Percentiles rank a stretch among this genome's conserved stretches.
Conservation (phyloP, 1,140 invertebrate species). For the Periplaneta americana region DNA sequence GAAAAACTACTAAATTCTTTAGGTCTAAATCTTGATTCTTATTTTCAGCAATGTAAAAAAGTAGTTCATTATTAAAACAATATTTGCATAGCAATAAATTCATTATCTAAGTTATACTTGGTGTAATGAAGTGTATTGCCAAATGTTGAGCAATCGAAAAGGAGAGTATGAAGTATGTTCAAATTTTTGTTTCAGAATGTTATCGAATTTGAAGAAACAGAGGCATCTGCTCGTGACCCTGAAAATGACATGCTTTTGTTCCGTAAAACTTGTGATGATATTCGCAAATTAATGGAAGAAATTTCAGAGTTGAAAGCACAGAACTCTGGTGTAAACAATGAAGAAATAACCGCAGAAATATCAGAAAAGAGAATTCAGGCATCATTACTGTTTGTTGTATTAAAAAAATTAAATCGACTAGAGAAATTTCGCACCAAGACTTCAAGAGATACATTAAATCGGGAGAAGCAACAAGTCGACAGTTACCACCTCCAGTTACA, state of each 20-base stretch:
- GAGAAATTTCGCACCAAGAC: slow-evolving; percentile 82
- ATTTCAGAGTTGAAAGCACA: slow-evolving; percentile 57
- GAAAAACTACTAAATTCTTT: not conserved
- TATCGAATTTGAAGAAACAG: slow-evolving; percentile 64
- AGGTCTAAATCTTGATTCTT: not conserved
- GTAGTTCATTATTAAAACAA: not conserved
- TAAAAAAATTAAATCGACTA: slow-evolving; percentile 87
- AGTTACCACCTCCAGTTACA: slow-evolving; percentile 85
- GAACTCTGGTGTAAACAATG: slow-evolving; percentile 39
- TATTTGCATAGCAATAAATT: not conserved
- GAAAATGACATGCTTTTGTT: slow-evolving; percentile 63
- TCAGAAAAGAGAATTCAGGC: slow-evolving; percentile 60
- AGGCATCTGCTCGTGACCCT: slow-evolving; percentile 55
- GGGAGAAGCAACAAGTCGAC: slow-evolving; percentile 83
- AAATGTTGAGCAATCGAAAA: too few species aligned
- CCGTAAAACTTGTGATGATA: slow-evolving; percentile 58
- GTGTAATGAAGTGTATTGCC: too few species aligned
- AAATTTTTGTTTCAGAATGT: slow-evolving; percentile 45
- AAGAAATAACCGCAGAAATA: slow-evolving; percentile 57
- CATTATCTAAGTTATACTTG: not conserved
- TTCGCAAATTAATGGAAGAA: slow-evolving; percentile 55
- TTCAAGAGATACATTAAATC: slow-evolving; percentile 67
- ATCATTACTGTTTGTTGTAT: slow-evolving; percentile 64
- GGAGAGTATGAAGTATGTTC: too few species aligned
- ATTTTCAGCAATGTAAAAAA: not conserved